Base-by-base conservation (phyloP, 2,113 vertebrate genomes). In the Vulpes vulpes region DNA sequence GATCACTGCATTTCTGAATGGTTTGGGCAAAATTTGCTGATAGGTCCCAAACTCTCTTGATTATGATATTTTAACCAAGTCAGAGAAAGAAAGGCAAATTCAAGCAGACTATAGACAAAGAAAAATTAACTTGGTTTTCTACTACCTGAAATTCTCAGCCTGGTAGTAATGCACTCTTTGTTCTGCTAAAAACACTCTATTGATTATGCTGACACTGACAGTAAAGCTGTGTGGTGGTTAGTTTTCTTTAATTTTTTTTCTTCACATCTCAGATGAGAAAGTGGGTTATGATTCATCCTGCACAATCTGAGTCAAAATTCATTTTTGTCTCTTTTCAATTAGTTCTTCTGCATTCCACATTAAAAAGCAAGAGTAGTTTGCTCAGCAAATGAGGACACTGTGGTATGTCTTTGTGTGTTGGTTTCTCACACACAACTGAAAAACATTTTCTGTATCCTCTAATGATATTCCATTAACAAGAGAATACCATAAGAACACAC, bases 261-360 rank as follows among this genome's bases (percentile, higher is more conserved):
- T 87, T 78, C 84, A 49, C 94, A 95, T 98, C 96, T 98, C 90
- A 87, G 98, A 98, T 98, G 97, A 99, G 98, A 98, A 99, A 98
- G 98, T 97, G 97, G 97, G 98, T 98, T 98, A 99, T 99, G 98
- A 99, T 98, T 99, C 98, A 99, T 98, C 97, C 96, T 96, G 98
- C 53, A 97, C 95, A 96, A 97, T 98, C 97, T 99, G 98, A 99
- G 98, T 99, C 98, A 99, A 98, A 99, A 97, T 11, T 97, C 95
- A 96, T 97, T 94, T 97, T 91, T 98, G 97, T 96, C 96, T 97
- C 98, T 98, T 98, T 98, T 96, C 92, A 98, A 98, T 98, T 90
- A 98, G 96, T 98, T 98, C 89, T 97, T 97, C 95, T 97, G 57
- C 90, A 32, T 94, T 98, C 98, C 94, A 98, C 98, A 98, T 98